These are phyloP conservation scores for Galagoides demidoff DNA, from an alignment of 2,797 vertebrate species.

Conservation along the genomic window DNA sequence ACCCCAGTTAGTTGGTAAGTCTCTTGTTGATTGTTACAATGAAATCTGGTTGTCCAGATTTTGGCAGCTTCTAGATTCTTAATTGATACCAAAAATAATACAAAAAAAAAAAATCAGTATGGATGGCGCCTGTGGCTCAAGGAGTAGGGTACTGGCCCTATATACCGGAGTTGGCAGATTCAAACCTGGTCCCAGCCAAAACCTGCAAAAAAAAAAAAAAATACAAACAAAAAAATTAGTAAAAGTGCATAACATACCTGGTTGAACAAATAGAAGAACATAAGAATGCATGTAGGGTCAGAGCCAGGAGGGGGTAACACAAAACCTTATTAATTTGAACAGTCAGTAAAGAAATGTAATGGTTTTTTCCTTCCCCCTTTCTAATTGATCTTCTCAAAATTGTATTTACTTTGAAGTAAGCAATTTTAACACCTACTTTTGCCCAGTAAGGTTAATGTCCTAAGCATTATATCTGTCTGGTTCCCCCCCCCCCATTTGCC, in stretches of 20 bases:
- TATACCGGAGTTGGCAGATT: too few relatives aligned
- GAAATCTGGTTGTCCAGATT: neutral
- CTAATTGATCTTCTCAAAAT: neutral
- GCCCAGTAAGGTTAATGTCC: accelerated
- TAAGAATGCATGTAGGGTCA: accelerated
- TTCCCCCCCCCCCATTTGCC: neutral
- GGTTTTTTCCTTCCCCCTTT: neutral
- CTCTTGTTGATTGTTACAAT: neutral
- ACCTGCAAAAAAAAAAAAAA: neutral
- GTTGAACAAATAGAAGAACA: neutral
- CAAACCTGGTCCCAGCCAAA: too few relatives aligned
- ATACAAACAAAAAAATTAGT: neutral
- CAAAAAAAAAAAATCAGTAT: too few relatives aligned
- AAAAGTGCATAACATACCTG: neutral
- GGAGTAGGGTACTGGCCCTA: too few relatives aligned
- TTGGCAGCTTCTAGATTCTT: neutral
- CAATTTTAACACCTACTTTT: neutral
- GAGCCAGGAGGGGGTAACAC: neutral
- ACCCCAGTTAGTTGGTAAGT: neutral
- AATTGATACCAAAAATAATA: neutral
- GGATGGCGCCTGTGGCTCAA: too few relatives aligned
- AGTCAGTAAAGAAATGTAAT: neutral
- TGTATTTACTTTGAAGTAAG: neutral
- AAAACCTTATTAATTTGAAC: neutral
- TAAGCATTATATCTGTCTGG: neutral